Percentiles rank a stretch among this genome's conserved stretches.
Evolutionary conservation across 2,888 invertebrate genomes (phyloP).

Genomic region (Rotaria macrura): DNA sequence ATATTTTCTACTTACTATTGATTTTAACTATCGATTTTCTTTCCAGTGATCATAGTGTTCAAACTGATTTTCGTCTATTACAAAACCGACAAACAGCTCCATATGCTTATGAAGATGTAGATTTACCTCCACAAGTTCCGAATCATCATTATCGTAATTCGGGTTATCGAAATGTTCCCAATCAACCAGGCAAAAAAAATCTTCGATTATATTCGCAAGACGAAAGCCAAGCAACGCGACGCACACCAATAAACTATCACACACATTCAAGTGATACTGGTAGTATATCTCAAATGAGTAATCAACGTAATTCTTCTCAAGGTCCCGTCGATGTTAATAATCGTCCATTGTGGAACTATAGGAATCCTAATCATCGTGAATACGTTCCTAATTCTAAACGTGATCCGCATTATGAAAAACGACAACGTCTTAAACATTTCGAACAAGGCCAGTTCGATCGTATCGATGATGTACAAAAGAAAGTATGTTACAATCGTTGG

Average conservation of each 20-base stretch:
- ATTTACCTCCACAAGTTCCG: background rate
- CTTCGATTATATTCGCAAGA: background rate
- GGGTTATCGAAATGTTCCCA: background rate
- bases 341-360: constrained; percentile 31
- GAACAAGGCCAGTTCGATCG: background rate
- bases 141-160: background rate
- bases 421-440: background rate
- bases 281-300: background rate
- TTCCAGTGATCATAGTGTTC: background rate
- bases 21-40: background rate
- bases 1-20: too few relatives aligned
- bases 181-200: background rate
- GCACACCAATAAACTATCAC: background rate
- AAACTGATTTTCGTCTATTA: background rate
- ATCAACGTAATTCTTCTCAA: background rate
- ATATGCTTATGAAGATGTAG: background rate
- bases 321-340: background rate
- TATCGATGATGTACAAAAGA: constrained; percentile 17
- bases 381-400: constrained; percentile 24
- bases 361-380: constrained; percentile 22
- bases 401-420: constrained; percentile 29
- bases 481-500: constrained; percentile 13
- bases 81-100: background rate
- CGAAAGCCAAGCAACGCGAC: background rate
- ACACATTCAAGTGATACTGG: background rate